These are phyloP conservation scores for Accipiter cooperii DNA, from an alignment of 2,113 vertebrate genomes.

Conservation along the genomic window DNA sequence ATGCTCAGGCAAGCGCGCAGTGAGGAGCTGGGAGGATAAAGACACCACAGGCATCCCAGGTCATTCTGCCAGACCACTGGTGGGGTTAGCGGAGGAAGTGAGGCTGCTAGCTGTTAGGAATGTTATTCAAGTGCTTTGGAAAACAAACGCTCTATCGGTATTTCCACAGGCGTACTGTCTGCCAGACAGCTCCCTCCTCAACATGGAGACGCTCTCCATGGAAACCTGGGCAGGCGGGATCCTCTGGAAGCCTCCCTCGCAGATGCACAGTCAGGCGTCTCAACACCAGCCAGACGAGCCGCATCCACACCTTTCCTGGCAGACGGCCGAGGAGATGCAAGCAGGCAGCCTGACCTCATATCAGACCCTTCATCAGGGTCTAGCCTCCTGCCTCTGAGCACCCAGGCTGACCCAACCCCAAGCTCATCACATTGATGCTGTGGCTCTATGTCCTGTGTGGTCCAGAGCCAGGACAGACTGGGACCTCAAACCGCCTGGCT, in stretches of 20 bases:
- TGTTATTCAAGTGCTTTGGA: conserved; percentile 23
- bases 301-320: conserved; percentile 32
- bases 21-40: background rate
- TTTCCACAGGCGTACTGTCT: conserved; percentile 20
- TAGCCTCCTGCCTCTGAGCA: background rate
- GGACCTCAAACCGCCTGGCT: background rate
- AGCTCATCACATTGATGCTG: background rate
- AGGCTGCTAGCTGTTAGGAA: conserved; percentile 5
- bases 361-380: background rate
- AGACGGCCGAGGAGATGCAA: background rate
- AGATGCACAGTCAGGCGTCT: conserved; percentile 7
- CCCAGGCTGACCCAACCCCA: background rate
- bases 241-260: conserved; percentile 37
- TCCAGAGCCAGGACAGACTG: background rate
- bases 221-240: conserved; percentile 53
- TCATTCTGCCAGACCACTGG: conserved; percentile 4
- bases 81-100: conserved; percentile 31
- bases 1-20: background rate
- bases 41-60: background rate
- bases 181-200: conserved; percentile 44
- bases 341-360: background rate
- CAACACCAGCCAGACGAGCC: conserved; percentile 6
- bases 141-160: conserved; percentile 14
- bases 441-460: background rate
- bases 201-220: conserved; percentile 52